phyloP scores from a whole-genome alignment of 2,113 vertebrate species.

The Dissostichus mawsoni region DNA sequence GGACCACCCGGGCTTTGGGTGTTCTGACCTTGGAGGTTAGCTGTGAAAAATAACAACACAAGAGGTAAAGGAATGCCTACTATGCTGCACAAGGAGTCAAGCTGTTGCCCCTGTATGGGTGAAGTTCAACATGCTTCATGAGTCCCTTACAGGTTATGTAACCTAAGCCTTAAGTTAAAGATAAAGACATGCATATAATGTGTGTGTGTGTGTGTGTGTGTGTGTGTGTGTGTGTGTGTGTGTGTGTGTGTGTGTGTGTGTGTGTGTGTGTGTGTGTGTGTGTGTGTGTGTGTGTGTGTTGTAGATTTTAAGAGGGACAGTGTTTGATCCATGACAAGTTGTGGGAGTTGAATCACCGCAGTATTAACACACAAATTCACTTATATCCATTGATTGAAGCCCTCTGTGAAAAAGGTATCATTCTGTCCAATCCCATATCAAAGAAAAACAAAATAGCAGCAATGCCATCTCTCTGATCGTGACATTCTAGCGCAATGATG shows the following conservation, averaged over 20 bases:
- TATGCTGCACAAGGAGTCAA: constrained; percentile 63
- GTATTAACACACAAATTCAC: constrained; percentile 45
- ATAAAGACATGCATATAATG: constrained; percentile 41
- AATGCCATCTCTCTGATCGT: constrained; percentile 81
- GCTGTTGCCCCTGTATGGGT: constrained; percentile 53
- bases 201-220: constrained; percentile 22
- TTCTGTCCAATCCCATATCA: constrained; percentile 80
- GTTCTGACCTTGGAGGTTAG: constrained; percentile 81
- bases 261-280: constrained; percentile 24
- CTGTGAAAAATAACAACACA: constrained; percentile 79
- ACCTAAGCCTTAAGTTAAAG: constrained; percentile 62
- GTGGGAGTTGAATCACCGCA: constrained; percentile 51
- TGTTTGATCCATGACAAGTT: constrained; percentile 28
- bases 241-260: constrained; percentile 24
- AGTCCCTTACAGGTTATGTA: constrained; percentile 33
- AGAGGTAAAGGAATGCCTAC: constrained; percentile 68
- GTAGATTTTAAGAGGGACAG: constrained; percentile 12
- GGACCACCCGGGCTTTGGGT: constrained; percentile 76
- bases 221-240: constrained; percentile 26
- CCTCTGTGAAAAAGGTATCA: constrained; percentile 73
- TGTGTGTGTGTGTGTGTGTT: not conserved
- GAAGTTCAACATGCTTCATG: constrained; percentile 65
- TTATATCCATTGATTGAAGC: constrained; percentile 70
- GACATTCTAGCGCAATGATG: constrained; percentile 81
- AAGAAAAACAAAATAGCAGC: constrained; percentile 83